Evolutionary conservation across 2,888 invertebrate species (phyloP), one percentile per base, ranked within the genome.

Genomic region (Charanyca ferruginea): DNA sequence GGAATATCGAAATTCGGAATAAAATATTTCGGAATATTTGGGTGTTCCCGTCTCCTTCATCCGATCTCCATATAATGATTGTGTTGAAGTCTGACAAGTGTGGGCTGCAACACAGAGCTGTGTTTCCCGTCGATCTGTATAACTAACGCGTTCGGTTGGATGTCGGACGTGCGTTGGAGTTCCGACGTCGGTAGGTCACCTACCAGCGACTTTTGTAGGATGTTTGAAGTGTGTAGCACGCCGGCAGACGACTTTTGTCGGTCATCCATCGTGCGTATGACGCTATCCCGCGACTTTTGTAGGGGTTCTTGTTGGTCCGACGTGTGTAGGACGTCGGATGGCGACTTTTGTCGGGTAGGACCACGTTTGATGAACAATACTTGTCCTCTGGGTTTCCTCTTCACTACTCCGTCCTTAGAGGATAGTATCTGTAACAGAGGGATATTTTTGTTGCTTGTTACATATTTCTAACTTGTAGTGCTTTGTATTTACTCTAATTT

Each of bases 111-210:
- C 18, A 66, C 60, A 1, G 22, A 42, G 13, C 4, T 18, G 0
- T 60, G 66, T 44, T 59, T 49, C 0, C 66, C 66, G 16, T 66
- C 70, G 4, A 66, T 59, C 16, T 66, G 66, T 59, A 66, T 69
- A 4, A 66, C 48, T 6, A 66, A 3, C 3, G 42, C 2, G 13
- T 44, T 42, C 25, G 28, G 70, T 16, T 11, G 20, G 41, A 42
- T 1, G 16, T 42, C 69, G 4, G 48, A 22, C 16, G 25, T 22
- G 25, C 35, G 69, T 35, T 35, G 59, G 20, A n/a, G n/a, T n/a
- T n/a, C n/a, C n/a, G n/a, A n/a, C n/a, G n/a, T n/a, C n/a, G n/a
- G n/a, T n/a, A n/a, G n/a, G n/a, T n/a, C 4, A 1, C 32, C 25
- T 8, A 5, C 23, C 3, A 16, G 16, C 18, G 35, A 6, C 9